Evolutionary conservation across 2,888 invertebrate genomes (phyloP).

Genomic region (Agriopis leucophaearia): DNA sequence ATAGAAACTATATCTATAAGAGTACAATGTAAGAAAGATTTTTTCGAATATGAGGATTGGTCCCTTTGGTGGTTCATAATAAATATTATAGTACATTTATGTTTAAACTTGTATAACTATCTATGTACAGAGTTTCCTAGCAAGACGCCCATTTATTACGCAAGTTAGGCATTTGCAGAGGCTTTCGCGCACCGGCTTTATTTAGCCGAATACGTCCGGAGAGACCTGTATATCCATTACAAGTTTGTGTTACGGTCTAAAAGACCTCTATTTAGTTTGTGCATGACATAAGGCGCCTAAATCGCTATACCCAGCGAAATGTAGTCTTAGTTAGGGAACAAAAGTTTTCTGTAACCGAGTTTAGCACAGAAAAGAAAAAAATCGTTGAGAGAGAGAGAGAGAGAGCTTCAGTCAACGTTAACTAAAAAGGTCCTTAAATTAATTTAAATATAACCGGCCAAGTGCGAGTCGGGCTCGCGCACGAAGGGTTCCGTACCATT

Average conservation of each 20-base stretch:
- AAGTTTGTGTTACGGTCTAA: constrained; percentile 59
- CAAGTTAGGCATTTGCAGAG: constrained; percentile 35
- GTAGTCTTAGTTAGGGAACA: not conserved
- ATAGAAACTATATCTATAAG: no score
- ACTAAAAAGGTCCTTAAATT: no score
- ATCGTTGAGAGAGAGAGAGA: no score
- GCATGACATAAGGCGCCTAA: not conserved
- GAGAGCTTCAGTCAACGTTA: no score
- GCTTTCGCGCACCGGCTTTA: constrained; percentile 36
- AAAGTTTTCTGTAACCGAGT: not conserved
- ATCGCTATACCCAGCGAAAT: not conserved
- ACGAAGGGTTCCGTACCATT: no score
- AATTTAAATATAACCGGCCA: no score
- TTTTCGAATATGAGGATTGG: no score
- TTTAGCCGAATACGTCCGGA: constrained; percentile 58
- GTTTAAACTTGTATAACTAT: not conserved
- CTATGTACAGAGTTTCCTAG: constrained; percentile 1
- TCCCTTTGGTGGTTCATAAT: no score
- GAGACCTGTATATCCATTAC: constrained; percentile 66
- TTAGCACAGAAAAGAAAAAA: no score
- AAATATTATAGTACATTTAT: not conserved
- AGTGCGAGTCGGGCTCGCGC: no score
- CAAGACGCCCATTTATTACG: constrained; percentile 23
- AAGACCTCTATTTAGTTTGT: constrained; percentile 38
- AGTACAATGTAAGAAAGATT: no score